Evolutionary conservation across 2,888 invertebrate genomes (phyloP), one percentile per base, ranked within the genome.

Genomic region (Cryptocephalus moraei): DNA sequence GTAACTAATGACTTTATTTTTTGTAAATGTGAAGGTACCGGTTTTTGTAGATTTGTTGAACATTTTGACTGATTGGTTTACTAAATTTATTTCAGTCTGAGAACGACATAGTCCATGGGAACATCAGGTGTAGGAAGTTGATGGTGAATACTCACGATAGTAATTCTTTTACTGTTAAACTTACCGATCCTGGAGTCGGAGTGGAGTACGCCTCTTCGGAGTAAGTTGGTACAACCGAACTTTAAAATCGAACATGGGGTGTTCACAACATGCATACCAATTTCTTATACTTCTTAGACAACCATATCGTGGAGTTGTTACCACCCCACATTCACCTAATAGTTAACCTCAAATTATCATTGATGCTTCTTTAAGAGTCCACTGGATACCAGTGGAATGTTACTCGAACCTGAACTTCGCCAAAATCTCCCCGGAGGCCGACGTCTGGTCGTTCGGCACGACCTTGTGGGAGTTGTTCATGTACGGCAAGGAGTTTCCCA

Each of bases 401-500:
- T 84, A 86, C 65, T 66, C 75, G 0, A 83, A 85, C 65, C 75
- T 82, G 62, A 79, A 79, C 61, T 71, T 76, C 56, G 86, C 85
- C 10, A 80, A 79, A 64, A 73, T 75, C 9, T 84, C 83, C 13
- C 76, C 79, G 0, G 76, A 81, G 45, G 86, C 89, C 9, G 94
- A 94, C 63, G 81, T 92, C 14, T 95, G 91, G 90, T 91, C 94
- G 6, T 85, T 89, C 64, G 91, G 88, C 0, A 94, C 93, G 4
- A 92, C 92, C 0, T 67, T 93, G 12, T 94, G 92, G 90, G 90
- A 94, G 70, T 86, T 94, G 57, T 94, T 93, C 71, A 84, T 86
- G 0, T 83, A 79, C 57, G 93, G 92, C 1, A 75, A 66, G 53
- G 53, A 56, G 42, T 61, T 66, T 9, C 58, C 58, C 40, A 49